phyloP scores from a whole-genome alignment of 2,888 invertebrate genomes.

The Alloscopus bannaensis region DNA sequence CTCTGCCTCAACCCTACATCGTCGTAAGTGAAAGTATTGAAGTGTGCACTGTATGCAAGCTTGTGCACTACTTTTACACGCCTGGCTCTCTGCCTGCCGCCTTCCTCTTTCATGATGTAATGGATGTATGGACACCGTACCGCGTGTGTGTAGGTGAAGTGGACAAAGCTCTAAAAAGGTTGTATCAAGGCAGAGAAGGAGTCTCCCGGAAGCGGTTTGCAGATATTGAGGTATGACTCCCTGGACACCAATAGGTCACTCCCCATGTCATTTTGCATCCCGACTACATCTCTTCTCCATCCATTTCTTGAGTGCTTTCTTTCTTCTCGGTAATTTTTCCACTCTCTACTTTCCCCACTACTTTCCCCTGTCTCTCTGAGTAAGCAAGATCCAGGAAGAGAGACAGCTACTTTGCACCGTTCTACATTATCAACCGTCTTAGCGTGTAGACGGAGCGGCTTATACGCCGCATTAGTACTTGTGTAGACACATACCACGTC shows the following conservation, averaged over 20 bases:
- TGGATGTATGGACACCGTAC: no score
- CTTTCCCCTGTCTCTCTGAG: slow-evolving; percentile 3
- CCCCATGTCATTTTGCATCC: slow-evolving; percentile 64
- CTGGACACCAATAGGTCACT: slow-evolving; percentile 69
- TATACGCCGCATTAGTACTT: no score
- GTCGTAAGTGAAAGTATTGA: slow-evolving; percentile 22
- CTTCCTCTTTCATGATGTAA: no score
- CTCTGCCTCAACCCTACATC: no score
- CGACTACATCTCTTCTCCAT: slow-evolving; percentile 45
- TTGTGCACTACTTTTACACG: neutral
- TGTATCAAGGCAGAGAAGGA: slow-evolving; percentile 54
- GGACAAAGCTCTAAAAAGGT: slow-evolving; percentile 48
- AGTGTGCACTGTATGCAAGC: slow-evolving; percentile 16
- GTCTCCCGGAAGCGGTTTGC: slow-evolving; percentile 61
- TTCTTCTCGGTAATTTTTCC: slow-evolving; percentile 12
- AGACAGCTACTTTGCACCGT: slow-evolving; percentile 3
- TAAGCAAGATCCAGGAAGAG: slow-evolving; percentile 24
- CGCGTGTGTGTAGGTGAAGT: slow-evolving; percentile 31
- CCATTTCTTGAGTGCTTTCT: slow-evolving; percentile 50
- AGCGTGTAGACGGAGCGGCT: no score
- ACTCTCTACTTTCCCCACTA: neutral
- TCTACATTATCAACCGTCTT: slow-evolving; percentile 29
- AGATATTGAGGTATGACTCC: slow-evolving; percentile 71
- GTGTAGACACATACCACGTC: no score
- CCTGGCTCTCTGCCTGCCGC: neutral